These are phyloP conservation scores for Scaptodrosophila lebanonensis DNA, from an alignment of 1,140 invertebrate species.

Conservation along the genomic window DNA sequence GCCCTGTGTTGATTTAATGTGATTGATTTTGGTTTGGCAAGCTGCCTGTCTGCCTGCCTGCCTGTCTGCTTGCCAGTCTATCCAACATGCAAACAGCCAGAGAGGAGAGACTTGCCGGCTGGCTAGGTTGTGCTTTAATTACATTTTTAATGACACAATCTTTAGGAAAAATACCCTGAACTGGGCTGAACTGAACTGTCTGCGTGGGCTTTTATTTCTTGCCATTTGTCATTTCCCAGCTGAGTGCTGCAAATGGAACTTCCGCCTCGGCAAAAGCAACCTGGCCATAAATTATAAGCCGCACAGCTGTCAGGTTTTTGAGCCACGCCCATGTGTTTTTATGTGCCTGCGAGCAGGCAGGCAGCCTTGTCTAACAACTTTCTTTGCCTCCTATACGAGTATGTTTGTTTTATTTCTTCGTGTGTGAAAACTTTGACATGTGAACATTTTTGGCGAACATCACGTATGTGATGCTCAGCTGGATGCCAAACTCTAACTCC, in stretches of 20 bases:
- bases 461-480: no score
- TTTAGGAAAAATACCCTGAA: constrained; percentile 11
- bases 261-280: constrained; percentile 1
- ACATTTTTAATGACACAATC: not conserved
- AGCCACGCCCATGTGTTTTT: not conserved
- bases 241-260: no score
- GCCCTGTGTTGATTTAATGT: constrained; percentile 40
- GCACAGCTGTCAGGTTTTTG: constrained; percentile 54
- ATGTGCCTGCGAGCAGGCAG: no score
- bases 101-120: no score
- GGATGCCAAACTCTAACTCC: no score
- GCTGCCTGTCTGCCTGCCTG: no score
- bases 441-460: constrained; percentile 13
- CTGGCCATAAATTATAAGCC: constrained; percentile 52
- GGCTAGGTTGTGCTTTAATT: constrained; percentile 65
- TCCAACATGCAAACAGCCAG: no score
- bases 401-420: constrained; percentile 2
- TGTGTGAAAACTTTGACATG: no score
- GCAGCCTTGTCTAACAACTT: no score
- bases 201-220: constrained; percentile 7
- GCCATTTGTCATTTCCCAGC: constrained; percentile 1
- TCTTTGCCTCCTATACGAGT: not conserved
- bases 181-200: no score
- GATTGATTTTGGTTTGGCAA: constrained; percentile 39
- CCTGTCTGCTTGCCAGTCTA: no score